These are phyloP conservation scores for Phoxinus phoxinus DNA, from an alignment of 2,113 vertebrate genomes.

Conservation along the genomic window DNA sequence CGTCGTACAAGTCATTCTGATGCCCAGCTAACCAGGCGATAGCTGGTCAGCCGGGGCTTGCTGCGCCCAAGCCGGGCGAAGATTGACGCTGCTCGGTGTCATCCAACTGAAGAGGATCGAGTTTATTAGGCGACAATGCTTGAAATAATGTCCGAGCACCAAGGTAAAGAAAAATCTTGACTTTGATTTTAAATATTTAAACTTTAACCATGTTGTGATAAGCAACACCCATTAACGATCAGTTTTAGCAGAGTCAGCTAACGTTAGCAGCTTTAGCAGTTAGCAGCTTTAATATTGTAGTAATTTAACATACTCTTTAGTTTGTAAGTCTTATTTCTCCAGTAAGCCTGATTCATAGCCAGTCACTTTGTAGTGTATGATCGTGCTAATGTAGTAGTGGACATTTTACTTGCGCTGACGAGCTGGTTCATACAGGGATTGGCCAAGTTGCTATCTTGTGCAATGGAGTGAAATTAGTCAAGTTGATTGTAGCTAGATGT, in stretches of 20 bases:
- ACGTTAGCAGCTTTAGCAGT: constrained; percentile 17
- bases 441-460: constrained; percentile 20
- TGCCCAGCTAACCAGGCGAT: constrained; percentile 57
- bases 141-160: constrained; percentile 84
- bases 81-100: constrained; percentile 69
- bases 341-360: neutral
- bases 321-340: neutral
- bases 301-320: neutral
- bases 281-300: constrained; percentile 5
- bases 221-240: constrained; percentile 8
- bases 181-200: neutral
- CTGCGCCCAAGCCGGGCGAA: constrained; percentile 67
- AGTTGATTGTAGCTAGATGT: neutral
- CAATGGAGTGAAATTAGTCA: neutral
- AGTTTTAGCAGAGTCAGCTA: constrained; percentile 43
- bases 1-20: constrained; percentile 32
- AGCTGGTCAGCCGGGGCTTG: constrained; percentile 59
- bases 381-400: neutral
- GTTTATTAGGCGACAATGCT: constrained; percentile 81
- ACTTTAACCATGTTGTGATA: constrained; percentile 21
- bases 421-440: neutral
- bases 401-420: neutral
- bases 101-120: constrained; percentile 67
- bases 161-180: constrained; percentile 69
- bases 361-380: neutral